Evolutionary conservation across 2,113 vertebrate genomes (phyloP).

Genomic region (Caracal caracal): DNA sequence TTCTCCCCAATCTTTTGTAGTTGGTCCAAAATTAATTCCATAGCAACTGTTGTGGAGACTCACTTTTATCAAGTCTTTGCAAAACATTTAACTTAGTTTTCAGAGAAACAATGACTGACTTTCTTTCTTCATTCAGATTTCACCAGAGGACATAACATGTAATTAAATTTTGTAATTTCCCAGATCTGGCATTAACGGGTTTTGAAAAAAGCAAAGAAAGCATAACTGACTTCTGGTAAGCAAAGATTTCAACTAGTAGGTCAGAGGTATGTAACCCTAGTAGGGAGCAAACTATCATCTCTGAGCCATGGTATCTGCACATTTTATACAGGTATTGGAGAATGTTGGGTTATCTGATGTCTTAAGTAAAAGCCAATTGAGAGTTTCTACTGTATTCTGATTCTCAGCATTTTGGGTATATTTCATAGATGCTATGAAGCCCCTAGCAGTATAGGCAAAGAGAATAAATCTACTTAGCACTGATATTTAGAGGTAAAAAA

Average conservation of each 20-base stretch:
- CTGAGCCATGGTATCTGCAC: neutral
- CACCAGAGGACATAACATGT: neutral
- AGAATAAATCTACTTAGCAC: neutral
- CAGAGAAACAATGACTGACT: neutral
- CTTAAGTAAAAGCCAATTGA: neutral
- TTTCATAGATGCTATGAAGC: neutral
- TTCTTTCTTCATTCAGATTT: constrained; percentile 37
- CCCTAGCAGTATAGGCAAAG: neutral
- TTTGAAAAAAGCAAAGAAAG: constrained; percentile 31
- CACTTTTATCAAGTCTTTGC: neutral
- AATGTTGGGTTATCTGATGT: neutral
- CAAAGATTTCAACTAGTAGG: neutral
- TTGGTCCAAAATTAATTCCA: constrained; percentile 26
- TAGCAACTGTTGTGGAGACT: neutral
- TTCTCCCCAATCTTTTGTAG: neutral
- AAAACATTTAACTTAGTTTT: constrained; percentile 17
- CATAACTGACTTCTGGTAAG: neutral
- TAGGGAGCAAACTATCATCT: neutral
- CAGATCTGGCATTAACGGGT: neutral
- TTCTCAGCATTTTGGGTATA: neutral
- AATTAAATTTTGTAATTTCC: neutral
- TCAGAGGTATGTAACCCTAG: neutral
- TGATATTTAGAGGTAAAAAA: neutral
- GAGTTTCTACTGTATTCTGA: neutral
- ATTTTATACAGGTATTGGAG: neutral